Conservation (phyloP, 2,888 invertebrate genomes). For the Cheilosia vulpina region DNA sequence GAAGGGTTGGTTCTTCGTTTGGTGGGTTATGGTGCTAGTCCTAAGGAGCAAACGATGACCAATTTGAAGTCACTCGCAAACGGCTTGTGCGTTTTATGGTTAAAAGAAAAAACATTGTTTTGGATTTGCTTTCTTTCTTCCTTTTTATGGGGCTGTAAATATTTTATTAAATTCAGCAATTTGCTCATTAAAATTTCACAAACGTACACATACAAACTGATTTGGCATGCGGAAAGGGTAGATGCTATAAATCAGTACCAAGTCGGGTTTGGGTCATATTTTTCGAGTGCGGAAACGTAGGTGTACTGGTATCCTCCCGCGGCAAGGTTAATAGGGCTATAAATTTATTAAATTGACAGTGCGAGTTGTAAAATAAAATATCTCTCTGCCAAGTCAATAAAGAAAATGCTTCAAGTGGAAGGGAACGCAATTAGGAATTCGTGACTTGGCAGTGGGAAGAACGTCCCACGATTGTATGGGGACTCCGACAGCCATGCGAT, state of each 20-base stretch:
- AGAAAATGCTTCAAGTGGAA: constrained; percentile 14
- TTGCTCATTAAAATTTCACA: constrained; percentile 62
- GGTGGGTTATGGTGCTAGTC: not conserved
- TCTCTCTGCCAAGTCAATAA: constrained; percentile 28
- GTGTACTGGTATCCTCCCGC: not conserved
- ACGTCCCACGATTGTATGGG: too few relatives aligned
- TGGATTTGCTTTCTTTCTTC: constrained; percentile 6
- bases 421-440: constrained; percentile 27
- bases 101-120: constrained; percentile 35
- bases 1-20: too few relatives aligned
- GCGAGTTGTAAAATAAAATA: constrained; percentile 42
- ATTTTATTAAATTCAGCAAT: constrained; percentile 69
- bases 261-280: not conserved
- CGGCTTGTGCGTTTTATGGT: constrained; percentile 48
- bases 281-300: not conserved
- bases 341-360: constrained; percentile 61
- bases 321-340: constrained; percentile 48
- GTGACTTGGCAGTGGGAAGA: constrained; percentile 10
- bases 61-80: constrained; percentile 27
- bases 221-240: constrained; percentile 27
- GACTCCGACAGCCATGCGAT: too few relatives aligned
- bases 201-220: constrained; percentile 13
- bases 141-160: constrained; percentile 46
- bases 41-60: constrained; percentile 23
- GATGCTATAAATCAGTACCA: constrained; percentile 57